Conservation (phyloP, 2,797 vertebrate species). For the Sebastes alutus region DNA sequence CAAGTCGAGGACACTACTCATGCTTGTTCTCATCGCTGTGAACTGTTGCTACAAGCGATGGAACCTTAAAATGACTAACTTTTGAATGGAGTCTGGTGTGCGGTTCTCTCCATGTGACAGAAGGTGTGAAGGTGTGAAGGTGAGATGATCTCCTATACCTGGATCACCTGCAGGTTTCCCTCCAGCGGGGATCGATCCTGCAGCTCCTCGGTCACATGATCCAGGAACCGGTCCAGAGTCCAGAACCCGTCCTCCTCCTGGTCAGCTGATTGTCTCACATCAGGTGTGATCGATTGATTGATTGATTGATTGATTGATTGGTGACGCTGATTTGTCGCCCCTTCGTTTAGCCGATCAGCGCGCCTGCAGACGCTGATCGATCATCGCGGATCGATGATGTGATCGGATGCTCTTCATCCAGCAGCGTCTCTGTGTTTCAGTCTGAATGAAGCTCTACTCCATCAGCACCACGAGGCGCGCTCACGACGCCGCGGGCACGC, state of each 20-base stretch:
- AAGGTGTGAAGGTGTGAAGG: too few species aligned
- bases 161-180: background rate
- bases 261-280: slow-evolving; percentile 31
- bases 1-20: accelerated
- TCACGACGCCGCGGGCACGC: slow-evolving; percentile 20
- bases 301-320: background rate
- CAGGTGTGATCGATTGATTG: slow-evolving; percentile 16
- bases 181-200: background rate
- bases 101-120: background rate
- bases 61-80: background rate
- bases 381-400: slow-evolving; percentile 29
- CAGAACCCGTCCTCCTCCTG: background rate
- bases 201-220: background rate
- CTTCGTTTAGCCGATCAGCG: slow-evolving; percentile 3
- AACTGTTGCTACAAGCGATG: background rate
- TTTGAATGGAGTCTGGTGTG: background rate
- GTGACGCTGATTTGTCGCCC: background rate
- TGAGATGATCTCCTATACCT: slow-evolving; percentile 20
- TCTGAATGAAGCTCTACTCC: slow-evolving; percentile 19
- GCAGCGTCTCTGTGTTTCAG: background rate
- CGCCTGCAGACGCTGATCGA: slow-evolving; percentile 4
- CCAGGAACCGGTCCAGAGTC: background rate
- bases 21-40: background rate
- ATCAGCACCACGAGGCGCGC: slow-evolving; percentile 56
- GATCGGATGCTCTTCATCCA: slow-evolving; percentile 18